phyloP scores from a whole-genome alignment of 2,113 vertebrate genomes.

The Ciconia stormi region DNA sequence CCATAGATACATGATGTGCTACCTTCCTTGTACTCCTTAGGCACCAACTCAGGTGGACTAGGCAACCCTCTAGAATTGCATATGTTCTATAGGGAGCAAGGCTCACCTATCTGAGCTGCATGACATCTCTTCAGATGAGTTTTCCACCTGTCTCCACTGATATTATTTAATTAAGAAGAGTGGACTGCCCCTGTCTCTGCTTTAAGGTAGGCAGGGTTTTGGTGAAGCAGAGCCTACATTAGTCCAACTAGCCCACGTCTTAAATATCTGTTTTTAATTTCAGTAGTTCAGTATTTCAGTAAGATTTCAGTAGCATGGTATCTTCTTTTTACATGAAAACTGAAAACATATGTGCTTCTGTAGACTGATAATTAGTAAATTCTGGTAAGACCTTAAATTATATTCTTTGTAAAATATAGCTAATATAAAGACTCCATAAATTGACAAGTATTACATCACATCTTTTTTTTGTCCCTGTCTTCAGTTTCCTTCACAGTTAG shows the following conservation, averaged over 20 bases:
- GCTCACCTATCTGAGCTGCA: not conserved
- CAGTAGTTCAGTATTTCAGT: not conserved
- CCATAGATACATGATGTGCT: not conserved
- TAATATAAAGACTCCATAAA: not conserved
- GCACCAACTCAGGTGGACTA: not conserved
- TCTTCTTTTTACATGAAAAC: not conserved
- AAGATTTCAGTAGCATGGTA: not conserved
- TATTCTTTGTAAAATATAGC: not conserved
- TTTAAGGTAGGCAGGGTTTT: not conserved
- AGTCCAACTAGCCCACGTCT: not conserved
- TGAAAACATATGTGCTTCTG: not conserved
- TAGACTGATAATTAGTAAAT: not conserved
- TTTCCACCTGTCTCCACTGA: not conserved
- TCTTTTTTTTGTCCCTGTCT: not conserved
- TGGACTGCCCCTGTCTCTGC: rapidly evolving
- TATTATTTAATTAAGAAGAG: not conserved
- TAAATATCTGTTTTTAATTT: not conserved
- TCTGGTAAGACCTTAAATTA: not conserved
- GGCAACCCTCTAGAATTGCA: not conserved
- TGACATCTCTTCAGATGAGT: not conserved
- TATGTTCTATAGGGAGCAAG: not conserved
- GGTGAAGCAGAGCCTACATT: not conserved
- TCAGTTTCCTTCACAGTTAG: not conserved
- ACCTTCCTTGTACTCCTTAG: not conserved
- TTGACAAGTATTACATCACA: not conserved